Evolutionary conservation across 1,140 invertebrate species (phyloP), one percentile per base, ranked within the genome.

Genomic region (Drosophila lowei): DNA sequence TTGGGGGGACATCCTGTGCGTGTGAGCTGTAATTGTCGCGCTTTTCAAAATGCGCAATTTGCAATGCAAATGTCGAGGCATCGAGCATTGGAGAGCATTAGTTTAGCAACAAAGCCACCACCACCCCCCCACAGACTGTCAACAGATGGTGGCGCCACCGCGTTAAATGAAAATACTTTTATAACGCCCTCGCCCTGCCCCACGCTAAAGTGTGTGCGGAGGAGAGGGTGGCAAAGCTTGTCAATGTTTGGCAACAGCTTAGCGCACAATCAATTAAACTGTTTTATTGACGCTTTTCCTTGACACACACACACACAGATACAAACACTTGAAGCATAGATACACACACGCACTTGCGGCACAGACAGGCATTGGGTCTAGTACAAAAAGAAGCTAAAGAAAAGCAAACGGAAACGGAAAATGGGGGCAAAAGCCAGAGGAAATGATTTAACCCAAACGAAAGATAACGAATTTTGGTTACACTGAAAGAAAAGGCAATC

Each of bases 231-330:
- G 52, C 25, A 11, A 15, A 3, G 43, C 50, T 61, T 65, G 49
- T 34, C 64, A 63, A 60, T 77, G 70, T 86, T 83, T 83, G 83
- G 71, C 79, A 88, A 83, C 75, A 83, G 83, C 79, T 88, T 88
- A 88, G 84, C 78, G 71, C 47, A 77, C 83, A 88, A 88, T 88
- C 83, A 88, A 88, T 88, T 88, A 83, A 88, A 89, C 61, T 79
- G 79, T 76, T 88, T 88, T 83, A 88, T 81, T 79, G 78, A 72
- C 78, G 76, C 78, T 88, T 83, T 78, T 68, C 44, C 54, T 55
- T 53, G 59, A 71, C 54, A 63, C 18, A 75, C 44, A 60, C 60
- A 52, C 61, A 52, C 56, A 47, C 46, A 21, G n/a, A 42, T 58
- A 42, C 60, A 42, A 56, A 47, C 56, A 48, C 63, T 70, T 70